Base-by-base conservation (phyloP, 64 coral and sea anemone genomes). In the Porites australiensis region DNA sequence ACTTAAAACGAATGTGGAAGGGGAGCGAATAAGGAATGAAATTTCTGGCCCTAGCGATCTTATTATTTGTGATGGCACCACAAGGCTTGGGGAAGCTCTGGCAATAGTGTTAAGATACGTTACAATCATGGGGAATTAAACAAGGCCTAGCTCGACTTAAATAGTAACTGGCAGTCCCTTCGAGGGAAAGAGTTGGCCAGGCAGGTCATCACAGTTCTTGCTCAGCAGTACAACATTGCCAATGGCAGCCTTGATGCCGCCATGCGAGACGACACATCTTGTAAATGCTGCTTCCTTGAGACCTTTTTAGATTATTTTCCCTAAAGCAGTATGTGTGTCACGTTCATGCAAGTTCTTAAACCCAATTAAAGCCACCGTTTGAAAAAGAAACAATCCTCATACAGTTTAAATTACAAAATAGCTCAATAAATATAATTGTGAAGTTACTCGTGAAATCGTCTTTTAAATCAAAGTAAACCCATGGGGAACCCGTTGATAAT, bases 61-160 rank as follows among this genome's bases (percentile, higher is more conserved):
- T 92, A 80, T 92, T 59, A 93, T 93, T n/a, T 93, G 79, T 57
- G 92, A 93, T 87, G 92, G 92, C 2, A 93, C 92, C 5, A 88
- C 92, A 6, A 70, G 92, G 22, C 92, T 88, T 82, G 92, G 85
- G 13, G 92, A 93, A 93, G 92, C 92, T 1, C 53, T 93, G 44
- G 76, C 92, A 5, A 93, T 93, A 70, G 92, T 93, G 9, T 23
- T 88, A 8, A 93, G 92, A 63, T 88, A 72, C 13, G 59, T 88
- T 18, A 88, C 84, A 93, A 64, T 61, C 84, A 93, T 93, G 86
- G 92, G 63, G 82, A 80, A 67, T 93, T 8, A 79, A 88, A 13
- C 85, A 93, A 50, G 61, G 75, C 2, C 92, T 93, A 23, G 92
- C 88, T 6, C 84, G 75, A 8, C 5, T 93, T 37, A n/a, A n/a